A percentile compares a stretch with the other conserved stretches of the same genome.
Conservation (phyloP, 23 tunicate species). For the Halocynthia roretzi region DNA sequence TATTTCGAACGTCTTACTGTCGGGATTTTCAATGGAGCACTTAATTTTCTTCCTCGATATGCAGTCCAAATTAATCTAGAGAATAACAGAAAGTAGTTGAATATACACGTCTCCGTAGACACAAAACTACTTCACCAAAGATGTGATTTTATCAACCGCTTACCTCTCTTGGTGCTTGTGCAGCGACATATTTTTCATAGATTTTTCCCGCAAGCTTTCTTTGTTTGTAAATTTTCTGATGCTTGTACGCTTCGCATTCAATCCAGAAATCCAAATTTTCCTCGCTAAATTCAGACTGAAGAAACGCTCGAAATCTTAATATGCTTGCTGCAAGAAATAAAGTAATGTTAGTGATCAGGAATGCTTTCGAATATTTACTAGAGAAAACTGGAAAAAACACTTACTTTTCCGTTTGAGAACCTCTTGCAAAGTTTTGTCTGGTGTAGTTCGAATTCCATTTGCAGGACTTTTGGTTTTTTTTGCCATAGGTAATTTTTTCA, state of each 20-base stretch:
- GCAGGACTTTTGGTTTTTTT: not conserved
- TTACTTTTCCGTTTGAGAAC: conserved; percentile 8
- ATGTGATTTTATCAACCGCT: not conserved
- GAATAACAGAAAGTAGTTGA: not conserved
- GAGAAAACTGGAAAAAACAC: not conserved
- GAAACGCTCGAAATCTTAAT: conserved; percentile 20
- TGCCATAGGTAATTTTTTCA: conserved; percentile 6
- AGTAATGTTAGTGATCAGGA: not conserved
- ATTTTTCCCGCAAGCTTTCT: conserved; percentile 22
- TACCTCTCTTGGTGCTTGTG: conserved; percentile 35
- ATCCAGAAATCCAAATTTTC: conserved; percentile 66
- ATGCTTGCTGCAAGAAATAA: not conserved
- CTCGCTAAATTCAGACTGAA: conserved; percentile 59
- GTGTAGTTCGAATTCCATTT: not conserved
- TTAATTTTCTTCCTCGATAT: not conserved
- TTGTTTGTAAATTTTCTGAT: not conserved
- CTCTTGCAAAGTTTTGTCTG: not conserved
- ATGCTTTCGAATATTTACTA: not conserved
- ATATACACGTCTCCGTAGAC: not conserved
- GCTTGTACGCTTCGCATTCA: conserved; percentile 41
- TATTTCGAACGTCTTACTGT: not conserved
- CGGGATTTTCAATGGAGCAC: not conserved
- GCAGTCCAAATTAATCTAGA: not conserved
- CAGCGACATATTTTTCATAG: conserved; percentile 30
- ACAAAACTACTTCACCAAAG: not conserved